These are phyloP conservation scores for Ceriagrion tenellum DNA, from an alignment of 2,888 invertebrate species.

Conservation along the genomic window DNA sequence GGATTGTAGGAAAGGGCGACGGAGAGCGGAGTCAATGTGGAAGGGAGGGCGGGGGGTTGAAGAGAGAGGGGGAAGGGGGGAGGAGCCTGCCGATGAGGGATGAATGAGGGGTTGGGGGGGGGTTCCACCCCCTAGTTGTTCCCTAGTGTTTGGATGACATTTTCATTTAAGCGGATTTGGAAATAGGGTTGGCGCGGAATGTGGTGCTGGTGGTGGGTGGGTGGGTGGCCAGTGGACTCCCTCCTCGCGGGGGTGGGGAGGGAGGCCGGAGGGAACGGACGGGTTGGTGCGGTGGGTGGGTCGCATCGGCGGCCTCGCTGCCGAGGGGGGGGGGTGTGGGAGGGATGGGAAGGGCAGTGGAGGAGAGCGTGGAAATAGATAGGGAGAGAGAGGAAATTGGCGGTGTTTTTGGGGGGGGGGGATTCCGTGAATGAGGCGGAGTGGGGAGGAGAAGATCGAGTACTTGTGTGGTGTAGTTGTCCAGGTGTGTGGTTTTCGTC, in stretches of 20 bases:
- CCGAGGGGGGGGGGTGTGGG: too few species aligned
- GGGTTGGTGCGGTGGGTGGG: not conserved
- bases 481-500: not conserved
- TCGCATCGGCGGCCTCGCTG: too few species aligned
- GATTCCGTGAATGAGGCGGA: not conserved
- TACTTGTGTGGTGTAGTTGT: not conserved
- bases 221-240: not conserved
- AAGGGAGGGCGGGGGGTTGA: not conserved
- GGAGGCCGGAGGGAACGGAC: not conserved
- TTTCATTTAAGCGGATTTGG: slow-evolving; percentile 45
- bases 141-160: slow-evolving; percentile 43
- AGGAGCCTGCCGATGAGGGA: not conserved
- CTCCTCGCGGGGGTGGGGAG: not conserved
- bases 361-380: too few species aligned
- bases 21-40: not conserved
- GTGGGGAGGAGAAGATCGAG: not conserved
- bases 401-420: not conserved
- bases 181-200: slow-evolving; percentile 29
- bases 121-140: not conserved
- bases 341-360: too few species aligned
- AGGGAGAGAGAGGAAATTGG: too few species aligned
- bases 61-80: not conserved
- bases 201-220: not conserved
- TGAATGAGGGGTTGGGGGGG: not conserved
- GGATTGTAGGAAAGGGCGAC: not conserved